Base-by-base conservation (phyloP, 1,140 invertebrate genomes). In the Drosophila ananassae region DNA sequence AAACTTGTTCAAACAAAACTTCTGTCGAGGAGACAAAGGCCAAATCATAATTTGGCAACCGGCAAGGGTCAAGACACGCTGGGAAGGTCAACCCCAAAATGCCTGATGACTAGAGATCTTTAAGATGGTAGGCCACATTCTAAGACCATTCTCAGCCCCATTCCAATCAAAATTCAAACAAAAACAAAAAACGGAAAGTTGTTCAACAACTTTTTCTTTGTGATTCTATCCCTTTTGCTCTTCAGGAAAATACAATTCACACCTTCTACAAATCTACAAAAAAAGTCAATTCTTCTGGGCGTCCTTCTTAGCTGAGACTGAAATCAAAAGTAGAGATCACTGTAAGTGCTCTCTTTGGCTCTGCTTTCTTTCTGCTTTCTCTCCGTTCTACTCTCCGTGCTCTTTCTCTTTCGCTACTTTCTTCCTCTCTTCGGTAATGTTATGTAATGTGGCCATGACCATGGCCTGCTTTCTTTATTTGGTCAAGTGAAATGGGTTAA, bases 401-500 rank as follows among this genome's bases (percentile, higher is more conserved):
- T 64, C 69, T 62, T 59, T 63, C 67, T 82, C 79, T 83, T 79
- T 79, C 69, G 55, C 54, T 69, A 74, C 80, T 79, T 73, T 84
- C 81, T 79, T 78, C 62, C 54, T 32, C 44, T 22, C 25, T 48
- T 22, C 13, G 5, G 8, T 3, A 12, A 37, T 37, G 24, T 82
- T 83, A 79, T 83, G 71, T 83, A 83, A 83, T 39, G 50, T 64
- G 73, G 52, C 60, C 44, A 21, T 79, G 64, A 57, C 77, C 77
- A 66, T 83, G 80, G 79, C 80, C 80, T 83, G 79, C 79, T 83
- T 83, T 83, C 71, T 74, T 74, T 74, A 77, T 77, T 77, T 77
- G 81, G 77, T 66, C 63, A 77, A 80, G 75, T 71, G 66, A 85
- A 85, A 85, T 85, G 74, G 82, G 81, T 85, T 85, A 85, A 80